These are phyloP conservation scores for Caligus rogercresseyi DNA, from an alignment of 1,140 invertebrate genomes.

Conservation along the genomic window DNA sequence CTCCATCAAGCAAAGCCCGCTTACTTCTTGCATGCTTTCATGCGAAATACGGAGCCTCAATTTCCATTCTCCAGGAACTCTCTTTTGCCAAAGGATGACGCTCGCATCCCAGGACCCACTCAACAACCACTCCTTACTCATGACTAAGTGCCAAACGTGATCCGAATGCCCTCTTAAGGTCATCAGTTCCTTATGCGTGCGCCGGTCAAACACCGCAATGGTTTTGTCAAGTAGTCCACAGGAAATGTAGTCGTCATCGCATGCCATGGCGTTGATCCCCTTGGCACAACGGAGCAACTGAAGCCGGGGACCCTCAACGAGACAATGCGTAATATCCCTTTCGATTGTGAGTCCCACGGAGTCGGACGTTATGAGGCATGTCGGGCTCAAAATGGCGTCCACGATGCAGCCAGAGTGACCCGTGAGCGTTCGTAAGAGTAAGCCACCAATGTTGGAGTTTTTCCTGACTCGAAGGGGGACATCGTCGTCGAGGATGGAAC, in stretches of 20 bases:
- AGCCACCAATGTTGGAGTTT: neutral
- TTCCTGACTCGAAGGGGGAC: neutral
- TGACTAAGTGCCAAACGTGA: neutral
- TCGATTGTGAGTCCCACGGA: neutral
- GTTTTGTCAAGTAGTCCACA: neutral
- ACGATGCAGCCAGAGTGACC: neutral
- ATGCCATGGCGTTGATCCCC: slow-evolving; percentile 4
- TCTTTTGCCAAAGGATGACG: neutral
- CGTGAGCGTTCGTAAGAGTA: neutral
- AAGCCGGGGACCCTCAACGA: neutral
- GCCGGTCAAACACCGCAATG: neutral
- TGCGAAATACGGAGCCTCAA: neutral
- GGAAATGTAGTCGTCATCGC: neutral
- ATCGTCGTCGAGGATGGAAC: neutral
- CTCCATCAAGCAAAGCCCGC: neutral
- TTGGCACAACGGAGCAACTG: neutral
- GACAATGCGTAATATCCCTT: neutral
- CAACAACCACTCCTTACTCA: neutral
- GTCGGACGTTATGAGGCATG: neutral
- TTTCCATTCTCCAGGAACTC: neutral
- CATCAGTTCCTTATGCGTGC: neutral
- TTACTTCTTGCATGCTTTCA: neutral
- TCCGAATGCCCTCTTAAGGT: neutral
- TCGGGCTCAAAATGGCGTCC: neutral
- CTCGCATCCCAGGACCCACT: neutral